Percentiles rank a stretch among this genome's conserved stretches.
phyloP scores from a whole-genome alignment of 2,888 invertebrate species.

The Desoria tigrina region DNA sequence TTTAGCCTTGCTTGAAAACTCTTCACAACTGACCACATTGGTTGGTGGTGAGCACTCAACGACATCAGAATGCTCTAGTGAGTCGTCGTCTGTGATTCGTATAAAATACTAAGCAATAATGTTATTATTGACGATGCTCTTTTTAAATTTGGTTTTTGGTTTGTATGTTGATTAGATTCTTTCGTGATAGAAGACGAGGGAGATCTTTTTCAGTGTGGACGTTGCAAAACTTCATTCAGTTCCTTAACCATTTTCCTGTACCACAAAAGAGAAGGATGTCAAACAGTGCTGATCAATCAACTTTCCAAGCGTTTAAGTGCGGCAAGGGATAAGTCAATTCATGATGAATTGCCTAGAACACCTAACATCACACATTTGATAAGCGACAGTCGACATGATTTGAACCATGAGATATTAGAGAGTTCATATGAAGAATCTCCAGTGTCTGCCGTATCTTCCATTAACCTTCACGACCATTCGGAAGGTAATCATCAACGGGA shows the following conservation, averaged over 20 bases:
- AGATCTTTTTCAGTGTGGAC: conserved; percentile 71
- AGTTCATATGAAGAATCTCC: too few relatives aligned
- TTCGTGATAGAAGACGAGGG: conserved; percentile 63
- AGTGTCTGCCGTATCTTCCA: background rate
- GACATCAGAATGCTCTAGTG: background rate
- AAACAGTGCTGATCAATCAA: too few relatives aligned
- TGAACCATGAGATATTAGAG: background rate
- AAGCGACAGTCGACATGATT: background rate
- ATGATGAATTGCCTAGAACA: background rate
- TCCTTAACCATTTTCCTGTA: conserved; percentile 64
- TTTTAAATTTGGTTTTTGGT: background rate
- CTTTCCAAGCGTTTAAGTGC: too few relatives aligned
- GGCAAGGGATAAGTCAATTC: too few relatives aligned
- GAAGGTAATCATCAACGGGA: background rate
- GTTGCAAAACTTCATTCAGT: conserved; percentile 68
- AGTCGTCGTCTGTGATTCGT: too few relatives aligned
- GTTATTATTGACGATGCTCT: background rate
- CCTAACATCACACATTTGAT: background rate
- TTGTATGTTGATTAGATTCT: conserved; percentile 26
- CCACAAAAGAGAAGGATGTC: conserved; percentile 62
- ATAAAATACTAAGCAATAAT: too few relatives aligned
- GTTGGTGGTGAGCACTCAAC: background rate
- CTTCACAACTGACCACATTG: background rate
- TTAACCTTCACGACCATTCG: background rate
- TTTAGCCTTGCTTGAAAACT: conserved; percentile 8